Conservation (phyloP, 2,888 invertebrate genomes). For the Pharmacophagus antenor region DNA sequence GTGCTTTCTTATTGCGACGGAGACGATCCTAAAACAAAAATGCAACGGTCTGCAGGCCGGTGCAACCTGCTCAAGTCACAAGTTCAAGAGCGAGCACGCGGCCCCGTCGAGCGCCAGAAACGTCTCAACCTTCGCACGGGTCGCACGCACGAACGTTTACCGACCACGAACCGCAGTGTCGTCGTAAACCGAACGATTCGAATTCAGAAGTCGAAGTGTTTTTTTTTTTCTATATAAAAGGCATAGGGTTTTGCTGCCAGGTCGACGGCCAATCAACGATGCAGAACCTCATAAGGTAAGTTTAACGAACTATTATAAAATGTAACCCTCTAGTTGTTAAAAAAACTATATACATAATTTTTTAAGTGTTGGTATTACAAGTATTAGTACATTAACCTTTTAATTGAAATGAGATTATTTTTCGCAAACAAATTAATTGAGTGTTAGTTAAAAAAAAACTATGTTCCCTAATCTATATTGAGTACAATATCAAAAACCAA, state of each 20-base stretch:
- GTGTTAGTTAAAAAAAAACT: background rate
- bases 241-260: conserved; percentile 40
- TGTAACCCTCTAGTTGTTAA: background rate
- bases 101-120: conserved; percentile 52
- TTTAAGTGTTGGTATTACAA: no score
- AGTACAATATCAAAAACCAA: no score
- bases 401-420: no score
- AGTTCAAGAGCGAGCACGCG: conserved; percentile 66
- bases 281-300: conserved; percentile 71
- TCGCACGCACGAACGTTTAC: conserved; percentile 49
- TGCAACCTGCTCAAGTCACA: conserved; percentile 61
- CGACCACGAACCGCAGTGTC: conserved; percentile 45
- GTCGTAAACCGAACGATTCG: conserved; percentile 42
- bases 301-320: conserved; percentile 37
- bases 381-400: background rate
- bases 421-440: background rate
- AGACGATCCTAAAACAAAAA: conserved; percentile 42
- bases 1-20: conserved; percentile 15
- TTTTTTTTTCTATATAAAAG: conserved; percentile 41
- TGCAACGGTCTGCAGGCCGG: conserved; percentile 62
- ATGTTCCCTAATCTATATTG: no score
- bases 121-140: conserved; percentile 57
- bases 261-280: conserved; percentile 50
- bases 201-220: conserved; percentile 45
- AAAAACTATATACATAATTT: background rate